A percentile compares a stretch with the other conserved stretches of the same genome.
Conservation (phyloP, 2,113 vertebrate genomes). For the Clarias macrocephalus region DNA sequence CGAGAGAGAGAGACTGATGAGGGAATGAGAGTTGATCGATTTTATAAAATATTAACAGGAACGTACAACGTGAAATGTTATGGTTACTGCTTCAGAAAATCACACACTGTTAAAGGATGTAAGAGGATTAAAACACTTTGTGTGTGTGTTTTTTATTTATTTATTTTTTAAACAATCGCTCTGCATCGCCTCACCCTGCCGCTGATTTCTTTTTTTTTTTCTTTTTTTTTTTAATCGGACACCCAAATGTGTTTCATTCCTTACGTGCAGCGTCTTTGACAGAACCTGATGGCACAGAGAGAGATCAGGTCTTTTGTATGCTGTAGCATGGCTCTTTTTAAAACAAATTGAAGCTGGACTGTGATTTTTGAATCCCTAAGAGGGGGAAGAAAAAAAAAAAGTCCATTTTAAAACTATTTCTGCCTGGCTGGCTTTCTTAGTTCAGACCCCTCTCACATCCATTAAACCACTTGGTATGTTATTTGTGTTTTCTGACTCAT, state of each 20-base stretch:
- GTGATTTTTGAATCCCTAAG: not conserved
- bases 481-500: conserved; percentile 6
- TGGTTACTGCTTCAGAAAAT: not conserved
- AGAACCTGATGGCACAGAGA: not conserved
- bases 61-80: not conserved
- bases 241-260: not conserved
- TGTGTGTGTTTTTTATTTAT: too few species aligned
- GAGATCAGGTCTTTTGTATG: not conserved
- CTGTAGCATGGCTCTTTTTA: not conserved
- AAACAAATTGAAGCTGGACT: not conserved
- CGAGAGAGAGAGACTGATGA: not conserved
- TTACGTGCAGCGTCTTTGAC: not conserved
- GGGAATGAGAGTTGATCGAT: not conserved
- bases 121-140: not conserved
- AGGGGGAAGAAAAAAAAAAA: not conserved
- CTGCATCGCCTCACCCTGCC: not conserved
- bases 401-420: conserved; percentile 10
- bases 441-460: not conserved
- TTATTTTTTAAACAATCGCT: not conserved
- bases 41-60: not conserved
- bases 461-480: conserved; percentile 16
- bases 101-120: too few species aligned
- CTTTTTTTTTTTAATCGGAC: not conserved
- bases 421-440: not conserved
- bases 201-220: not conserved